Conservation (phyloP, 2,797 vertebrate genomes). For the Denticeps clupeoides region DNA sequence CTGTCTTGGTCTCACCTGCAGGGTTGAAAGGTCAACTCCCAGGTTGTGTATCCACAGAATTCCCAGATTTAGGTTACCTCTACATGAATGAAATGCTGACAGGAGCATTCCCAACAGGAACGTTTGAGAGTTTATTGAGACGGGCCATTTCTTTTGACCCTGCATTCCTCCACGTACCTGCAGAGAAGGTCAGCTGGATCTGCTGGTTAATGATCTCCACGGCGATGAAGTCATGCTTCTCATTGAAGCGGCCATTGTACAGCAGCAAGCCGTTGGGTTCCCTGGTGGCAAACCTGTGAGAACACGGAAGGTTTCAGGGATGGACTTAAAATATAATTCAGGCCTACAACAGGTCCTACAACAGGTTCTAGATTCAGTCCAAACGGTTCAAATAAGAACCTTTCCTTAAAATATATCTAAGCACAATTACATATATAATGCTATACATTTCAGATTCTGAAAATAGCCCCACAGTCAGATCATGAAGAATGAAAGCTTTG, state of each 20-base stretch:
- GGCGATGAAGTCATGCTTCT: constrained; percentile 89
- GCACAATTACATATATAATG: too few relatives aligned
- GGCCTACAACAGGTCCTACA: too few relatives aligned
- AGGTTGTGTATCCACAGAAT: not conserved
- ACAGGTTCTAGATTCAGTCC: too few relatives aligned
- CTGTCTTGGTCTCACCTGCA: constrained; percentile 81
- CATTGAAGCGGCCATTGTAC: constrained; percentile 92
- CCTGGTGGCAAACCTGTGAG: constrained; percentile 83
- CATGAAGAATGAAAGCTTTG: too few relatives aligned
- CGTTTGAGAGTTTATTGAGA: not conserved
- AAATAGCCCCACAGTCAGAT: too few relatives aligned
- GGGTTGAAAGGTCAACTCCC: constrained; percentile 17
- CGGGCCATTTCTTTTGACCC: not conserved
- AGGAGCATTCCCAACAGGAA: too few relatives aligned
- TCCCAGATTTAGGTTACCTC: not conserved
- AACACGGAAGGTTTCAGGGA: too few relatives aligned
- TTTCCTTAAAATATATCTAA: too few relatives aligned
- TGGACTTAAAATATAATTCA: too few relatives aligned
- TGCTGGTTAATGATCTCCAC: constrained; percentile 84
- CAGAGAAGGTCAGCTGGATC: constrained; percentile 84
- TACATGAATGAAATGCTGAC: not conserved
- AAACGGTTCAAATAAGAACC: too few relatives aligned
- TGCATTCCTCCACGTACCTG: too few relatives aligned
- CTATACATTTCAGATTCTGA: too few relatives aligned
- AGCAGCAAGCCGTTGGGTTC: constrained; percentile 75